Conservation (phyloP, 2,113 vertebrate species). For the Oreochromis tanganicae region DNA sequence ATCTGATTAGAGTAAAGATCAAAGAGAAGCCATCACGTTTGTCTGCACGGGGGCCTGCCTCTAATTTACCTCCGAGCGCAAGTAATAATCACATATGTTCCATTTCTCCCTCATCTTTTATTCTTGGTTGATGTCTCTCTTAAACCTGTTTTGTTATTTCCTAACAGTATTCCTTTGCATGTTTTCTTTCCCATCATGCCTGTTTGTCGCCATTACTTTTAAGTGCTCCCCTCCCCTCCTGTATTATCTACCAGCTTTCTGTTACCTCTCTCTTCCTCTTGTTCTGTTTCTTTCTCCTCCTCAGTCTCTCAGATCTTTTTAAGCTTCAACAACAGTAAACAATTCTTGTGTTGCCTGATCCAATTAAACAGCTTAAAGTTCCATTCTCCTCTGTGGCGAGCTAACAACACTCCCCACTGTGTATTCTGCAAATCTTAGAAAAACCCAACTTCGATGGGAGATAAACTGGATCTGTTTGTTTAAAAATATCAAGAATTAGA, state of each 20-base stretch:
- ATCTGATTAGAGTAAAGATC: constrained; percentile 31
- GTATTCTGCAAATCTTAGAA: not conserved
- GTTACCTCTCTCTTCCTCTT: not conserved
- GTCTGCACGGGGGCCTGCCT: not conserved
- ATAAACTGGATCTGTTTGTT: not conserved
- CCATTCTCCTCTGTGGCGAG: not conserved
- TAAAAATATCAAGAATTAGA: not conserved
- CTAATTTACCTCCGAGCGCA: not conserved
- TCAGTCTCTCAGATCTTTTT: constrained; percentile 11
- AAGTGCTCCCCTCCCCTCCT: not conserved
- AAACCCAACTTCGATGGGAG: not conserved
- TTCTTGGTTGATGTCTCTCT: not conserved
- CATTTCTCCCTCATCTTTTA: not conserved
- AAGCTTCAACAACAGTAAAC: not conserved
- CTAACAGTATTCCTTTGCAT: not conserved
- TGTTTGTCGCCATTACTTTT: not conserved
- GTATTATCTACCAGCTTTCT: not conserved
- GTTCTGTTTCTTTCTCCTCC: not conserved
- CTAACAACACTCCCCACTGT: not conserved
- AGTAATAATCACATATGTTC: constrained; percentile 15
- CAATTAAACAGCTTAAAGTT: constrained; percentile 39
- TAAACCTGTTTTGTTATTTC: not conserved
- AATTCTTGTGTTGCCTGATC: constrained; percentile 35
- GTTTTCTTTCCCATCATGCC: not conserved
- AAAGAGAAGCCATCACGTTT: constrained; percentile 12